A percentile compares a stretch with the other conserved stretches of the same genome.
Evolutionary conservation across 2,113 vertebrate species (phyloP).

Genomic region (Phalacrocorax pelagicus): DNA sequence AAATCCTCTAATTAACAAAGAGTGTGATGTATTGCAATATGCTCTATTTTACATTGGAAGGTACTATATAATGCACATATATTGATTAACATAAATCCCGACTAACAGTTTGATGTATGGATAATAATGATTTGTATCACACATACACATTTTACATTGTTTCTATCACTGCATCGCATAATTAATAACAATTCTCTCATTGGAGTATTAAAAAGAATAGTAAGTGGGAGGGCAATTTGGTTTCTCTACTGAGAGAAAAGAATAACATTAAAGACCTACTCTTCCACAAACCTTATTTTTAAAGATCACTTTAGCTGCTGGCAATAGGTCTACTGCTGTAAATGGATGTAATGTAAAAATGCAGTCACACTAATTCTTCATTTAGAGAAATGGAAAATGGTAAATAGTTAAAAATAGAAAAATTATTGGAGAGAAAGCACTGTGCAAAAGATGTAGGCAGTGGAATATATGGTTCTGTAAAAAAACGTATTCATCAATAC

Average conservation of each 20-base stretch:
- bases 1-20: conserved; percentile 24
- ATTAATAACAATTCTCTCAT: not conserved
- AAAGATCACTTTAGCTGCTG: not conserved
- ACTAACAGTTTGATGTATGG: not conserved
- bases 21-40: not conserved
- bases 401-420: not conserved
- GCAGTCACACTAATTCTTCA: not conserved
- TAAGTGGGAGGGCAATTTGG: not conserved
- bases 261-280: not conserved
- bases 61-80: conserved; percentile 1
- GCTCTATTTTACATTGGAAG: not conserved
- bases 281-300: not conserved
- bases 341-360: not conserved
- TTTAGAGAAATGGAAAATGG: not conserved
- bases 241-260: not conserved
- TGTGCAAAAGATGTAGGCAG: not conserved
- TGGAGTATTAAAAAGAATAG: not conserved
- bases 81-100: conserved; percentile 28
- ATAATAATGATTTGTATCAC: conserved; percentile 6
- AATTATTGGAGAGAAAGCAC: not conserved
- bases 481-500: not conserved
- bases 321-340: not conserved
- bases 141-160: not conserved
- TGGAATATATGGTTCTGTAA: not conserved
- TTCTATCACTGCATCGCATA: not conserved